Percentiles rank a stretch among this genome's conserved stretches.
phyloP scores from a whole-genome alignment of 2,797 vertebrate genomes.

The Argyrosomus regius region DNA sequence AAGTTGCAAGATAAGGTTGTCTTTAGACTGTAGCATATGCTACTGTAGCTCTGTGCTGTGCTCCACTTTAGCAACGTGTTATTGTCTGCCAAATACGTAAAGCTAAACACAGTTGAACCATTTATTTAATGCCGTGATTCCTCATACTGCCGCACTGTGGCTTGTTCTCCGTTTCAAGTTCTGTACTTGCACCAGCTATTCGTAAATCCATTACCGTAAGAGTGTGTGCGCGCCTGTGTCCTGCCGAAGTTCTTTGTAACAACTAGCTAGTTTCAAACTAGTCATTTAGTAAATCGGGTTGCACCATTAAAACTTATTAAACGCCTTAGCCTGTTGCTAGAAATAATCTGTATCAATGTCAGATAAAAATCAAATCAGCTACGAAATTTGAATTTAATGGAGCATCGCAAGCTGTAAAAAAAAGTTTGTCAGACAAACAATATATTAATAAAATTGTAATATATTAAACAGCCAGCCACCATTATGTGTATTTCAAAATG shows the following conservation, averaged over 20 bases:
- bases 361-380: neutral
- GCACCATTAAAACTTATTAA: constrained; percentile 32
- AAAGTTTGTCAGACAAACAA: neutral
- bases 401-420: neutral
- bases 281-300: constrained; percentile 16
- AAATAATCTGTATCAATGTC: neutral
- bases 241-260: neutral
- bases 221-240: neutral
- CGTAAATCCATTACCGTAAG: neutral
- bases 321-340: neutral
- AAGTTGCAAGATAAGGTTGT: constrained; percentile 1
- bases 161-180: neutral
- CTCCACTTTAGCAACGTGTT: constrained; percentile 11
- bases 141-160: neutral
- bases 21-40: constrained; percentile 11
- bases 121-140: neutral
- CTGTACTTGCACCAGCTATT: constrained; percentile 42
- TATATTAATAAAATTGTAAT: neutral
- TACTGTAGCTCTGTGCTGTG: constrained; percentile 26
- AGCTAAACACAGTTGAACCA: neutral
- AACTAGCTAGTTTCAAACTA: constrained; percentile 11
- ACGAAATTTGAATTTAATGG: neutral
- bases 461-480: neutral
- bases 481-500: neutral
- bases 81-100: constrained; percentile 18